These are phyloP conservation scores for Perca schrenkii DNA, from an alignment of 2,113 vertebrate genomes.

Conservation along the genomic window DNA sequence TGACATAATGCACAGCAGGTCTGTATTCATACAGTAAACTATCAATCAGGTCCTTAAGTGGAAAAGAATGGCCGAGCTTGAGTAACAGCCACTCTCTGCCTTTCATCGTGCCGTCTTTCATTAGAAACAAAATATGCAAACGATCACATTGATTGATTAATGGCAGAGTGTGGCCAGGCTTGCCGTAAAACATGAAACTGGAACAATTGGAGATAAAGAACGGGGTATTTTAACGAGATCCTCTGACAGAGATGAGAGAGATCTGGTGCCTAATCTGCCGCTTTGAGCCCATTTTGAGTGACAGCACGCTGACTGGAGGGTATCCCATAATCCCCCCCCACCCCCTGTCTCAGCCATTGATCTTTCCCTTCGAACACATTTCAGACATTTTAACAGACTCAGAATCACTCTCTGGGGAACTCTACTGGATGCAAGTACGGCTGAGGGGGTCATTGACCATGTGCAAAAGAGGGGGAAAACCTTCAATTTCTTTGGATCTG, in stretches of 20 bases:
- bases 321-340: constrained; percentile 54
- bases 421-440: constrained; percentile 25
- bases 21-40: constrained; percentile 52
- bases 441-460: constrained; percentile 21
- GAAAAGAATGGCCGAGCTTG: constrained; percentile 58
- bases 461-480: constrained; percentile 33
- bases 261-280: constrained; percentile 33
- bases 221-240: constrained; percentile 61
- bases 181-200: constrained; percentile 60
- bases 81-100: constrained; percentile 32
- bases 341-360: constrained; percentile 44
- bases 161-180: constrained; percentile 4
- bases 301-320: constrained; percentile 56
- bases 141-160: constrained; percentile 59
- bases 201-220: constrained; percentile 40
- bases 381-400: constrained; percentile 56
- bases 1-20: constrained; percentile 61
- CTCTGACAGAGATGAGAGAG: constrained; percentile 51
- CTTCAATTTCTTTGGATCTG: constrained; percentile 27
- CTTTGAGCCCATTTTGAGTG: constrained; percentile 62
- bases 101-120: constrained; percentile 60
- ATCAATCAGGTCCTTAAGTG: constrained; percentile 65
- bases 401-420: constrained; percentile 48
- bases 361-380: constrained; percentile 54
- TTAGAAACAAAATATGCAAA: constrained; percentile 62